Evolutionary conservation across 2,113 vertebrate genomes (phyloP), one percentile per base, ranked within the genome.

Genomic region (Triplophysa tibetana): DNA sequence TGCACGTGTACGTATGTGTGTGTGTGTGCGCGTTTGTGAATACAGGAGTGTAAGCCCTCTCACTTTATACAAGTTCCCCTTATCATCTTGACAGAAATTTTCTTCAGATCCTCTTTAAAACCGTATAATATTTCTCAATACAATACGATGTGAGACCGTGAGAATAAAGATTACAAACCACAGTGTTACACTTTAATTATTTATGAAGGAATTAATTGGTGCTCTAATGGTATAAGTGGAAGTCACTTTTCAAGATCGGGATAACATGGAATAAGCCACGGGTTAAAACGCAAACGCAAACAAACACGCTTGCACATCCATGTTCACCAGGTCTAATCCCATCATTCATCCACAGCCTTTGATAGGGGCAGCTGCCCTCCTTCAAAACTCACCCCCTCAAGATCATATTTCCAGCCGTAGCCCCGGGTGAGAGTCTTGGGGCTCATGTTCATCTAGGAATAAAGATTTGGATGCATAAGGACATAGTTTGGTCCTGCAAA

Each of bases 261-360:
- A 5, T 21, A 29, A 50, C 45, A 63, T 52, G 7, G 21, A 52
- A 65, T 38, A 64, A 33, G 43, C 5, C 45, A 66, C n/a, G 33
- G 3, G 48, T 84, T 75, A 58, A n/a, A 17, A 76, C 54, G 54
- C 45, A 19, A 65, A 43, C 74, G 73, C 67, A 65, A 21, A 68
- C 64, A 68, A 19, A 77, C 81, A 83, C 66, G 80, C 50, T 13
- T 70, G 52, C 77, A 66, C 33, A 50, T 23, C 19, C 11, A 56
- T 29, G 52, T 85, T 78, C 72, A 80, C 56, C 58, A 56, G 33
- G 41, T 23, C 50, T 80, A 80, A 83, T 83, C 77, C 78, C 72
- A 80, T 82, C 80, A 78, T 81, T 87, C 77, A 81, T 83, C 80
- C 69, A n/a, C 1, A 62, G 54, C 70, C 80, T 84, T 73, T 80